Percentiles rank a stretch among this genome's conserved stretches.
Evolutionary conservation across 2,797 vertebrate species (phyloP).

Genomic region (Yasuhikotakia modesta): DNA sequence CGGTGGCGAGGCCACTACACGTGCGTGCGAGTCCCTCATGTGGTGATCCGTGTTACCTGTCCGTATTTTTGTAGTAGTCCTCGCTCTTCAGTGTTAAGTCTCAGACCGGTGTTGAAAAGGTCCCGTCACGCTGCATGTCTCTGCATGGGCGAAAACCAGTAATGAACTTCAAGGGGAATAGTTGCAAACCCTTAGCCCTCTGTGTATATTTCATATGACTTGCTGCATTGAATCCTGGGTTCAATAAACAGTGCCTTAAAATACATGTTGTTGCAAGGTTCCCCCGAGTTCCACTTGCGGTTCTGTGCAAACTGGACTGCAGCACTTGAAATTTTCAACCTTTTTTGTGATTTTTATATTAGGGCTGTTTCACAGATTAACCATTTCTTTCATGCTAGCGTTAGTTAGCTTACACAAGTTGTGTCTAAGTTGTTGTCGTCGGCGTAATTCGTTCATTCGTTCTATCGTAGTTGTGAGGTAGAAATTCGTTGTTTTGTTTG

Average conservation of each 20-base stretch:
- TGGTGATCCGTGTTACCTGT: slow-evolving; percentile 78
- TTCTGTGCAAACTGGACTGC: slow-evolving; percentile 88
- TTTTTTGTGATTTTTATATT: slow-evolving; percentile 46
- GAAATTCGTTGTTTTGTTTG: slow-evolving; percentile 13
- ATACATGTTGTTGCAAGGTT: slow-evolving; percentile 72
- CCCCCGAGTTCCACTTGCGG: slow-evolving; percentile 50
- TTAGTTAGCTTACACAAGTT: slow-evolving; percentile 10
- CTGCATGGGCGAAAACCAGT: slow-evolving; percentile 81
- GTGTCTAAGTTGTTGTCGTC: slow-evolving; percentile 8
- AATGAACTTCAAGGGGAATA: slow-evolving; percentile 26
- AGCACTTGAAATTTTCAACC: slow-evolving; percentile 89
- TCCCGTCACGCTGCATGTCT: slow-evolving; percentile 87
- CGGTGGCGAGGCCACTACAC: slow-evolving; percentile 82
- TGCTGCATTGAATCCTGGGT: slow-evolving; percentile 85
- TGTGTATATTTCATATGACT: slow-evolving; percentile 79
- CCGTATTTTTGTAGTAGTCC: slow-evolving; percentile 71
- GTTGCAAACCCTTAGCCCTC: slow-evolving; percentile 80
- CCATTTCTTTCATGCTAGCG: slow-evolving; percentile 43
- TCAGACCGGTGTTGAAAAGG: slow-evolving; percentile 79
- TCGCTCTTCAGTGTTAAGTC: slow-evolving; percentile 62
- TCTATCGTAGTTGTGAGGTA: neutral
- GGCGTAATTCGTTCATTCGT: slow-evolving; percentile 16
- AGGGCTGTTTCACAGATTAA: slow-evolving; percentile 55
- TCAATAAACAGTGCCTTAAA: slow-evolving; percentile 96
- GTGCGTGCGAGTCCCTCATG: slow-evolving; percentile 66